Conservation (phyloP, 2,797 vertebrate genomes). For the Rachycentron canadum region DNA sequence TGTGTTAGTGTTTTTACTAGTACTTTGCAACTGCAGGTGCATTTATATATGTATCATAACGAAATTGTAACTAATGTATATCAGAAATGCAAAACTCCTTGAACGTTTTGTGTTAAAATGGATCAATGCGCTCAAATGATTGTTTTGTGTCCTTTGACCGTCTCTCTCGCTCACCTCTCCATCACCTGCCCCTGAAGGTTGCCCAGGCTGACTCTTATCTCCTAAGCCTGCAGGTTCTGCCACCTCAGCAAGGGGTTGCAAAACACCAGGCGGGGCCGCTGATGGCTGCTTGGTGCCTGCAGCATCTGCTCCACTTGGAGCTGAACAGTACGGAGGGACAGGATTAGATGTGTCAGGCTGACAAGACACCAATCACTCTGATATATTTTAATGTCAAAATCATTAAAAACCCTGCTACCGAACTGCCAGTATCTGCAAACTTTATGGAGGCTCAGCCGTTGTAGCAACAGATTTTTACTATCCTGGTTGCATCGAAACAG, state of each 20-base stretch:
- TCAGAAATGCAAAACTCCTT: neutral
- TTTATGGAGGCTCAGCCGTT: neutral
- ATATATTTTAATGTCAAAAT: neutral
- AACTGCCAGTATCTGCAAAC: neutral
- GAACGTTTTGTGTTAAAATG: neutral
- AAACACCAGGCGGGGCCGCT: neutral
- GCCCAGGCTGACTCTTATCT: slow-evolving; percentile 8
- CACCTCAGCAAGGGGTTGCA: slow-evolving; percentile 13
- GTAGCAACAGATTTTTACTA: neutral
- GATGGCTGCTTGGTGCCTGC: slow-evolving; percentile 22
- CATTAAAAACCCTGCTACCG: neutral
- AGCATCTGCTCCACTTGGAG: slow-evolving; percentile 48
- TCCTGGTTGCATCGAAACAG: neutral
- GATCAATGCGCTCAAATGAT: neutral
- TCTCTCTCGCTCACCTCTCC: slow-evolving; percentile 45
- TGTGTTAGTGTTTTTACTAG: neutral
- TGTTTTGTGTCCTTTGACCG: neutral
- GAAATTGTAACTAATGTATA: neutral
- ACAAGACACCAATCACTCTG: neutral
- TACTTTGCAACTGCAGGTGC: neutral
- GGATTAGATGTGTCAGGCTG: neutral
- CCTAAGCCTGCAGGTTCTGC: slow-evolving; percentile 6
- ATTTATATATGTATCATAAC: neutral
- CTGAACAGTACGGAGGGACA: slow-evolving; percentile 12
- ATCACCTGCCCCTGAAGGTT: neutral